phyloP scores from a whole-genome alignment of 2,888 invertebrate species.

The Mesorhabditis belari region DNA sequence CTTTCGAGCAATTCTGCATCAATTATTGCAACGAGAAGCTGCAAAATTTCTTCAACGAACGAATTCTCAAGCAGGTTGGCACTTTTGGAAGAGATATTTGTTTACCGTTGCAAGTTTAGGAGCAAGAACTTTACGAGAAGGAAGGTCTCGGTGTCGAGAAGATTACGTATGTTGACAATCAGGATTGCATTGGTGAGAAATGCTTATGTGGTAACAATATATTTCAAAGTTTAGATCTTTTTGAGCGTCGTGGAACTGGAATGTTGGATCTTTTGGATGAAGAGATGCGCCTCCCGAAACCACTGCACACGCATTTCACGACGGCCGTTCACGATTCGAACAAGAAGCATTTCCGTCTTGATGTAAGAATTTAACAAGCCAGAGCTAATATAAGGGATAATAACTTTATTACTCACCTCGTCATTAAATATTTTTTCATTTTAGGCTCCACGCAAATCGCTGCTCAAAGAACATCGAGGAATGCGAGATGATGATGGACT shows the following conservation, averaged over 20 bases:
- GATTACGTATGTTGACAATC: slow-evolving; percentile 89
- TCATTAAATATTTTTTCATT: slow-evolving; percentile 1
- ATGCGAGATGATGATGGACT: slow-evolving; percentile 95
- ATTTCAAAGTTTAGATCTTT: slow-evolving; percentile 55
- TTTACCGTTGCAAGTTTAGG: no score
- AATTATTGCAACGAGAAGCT: slow-evolving; percentile 99
- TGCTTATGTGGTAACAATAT: no score
- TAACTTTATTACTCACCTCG: no score
- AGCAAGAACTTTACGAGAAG: slow-evolving; percentile 83
- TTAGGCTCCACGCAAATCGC: slow-evolving; percentile 76
- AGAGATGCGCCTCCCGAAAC: slow-evolving; percentile 89
- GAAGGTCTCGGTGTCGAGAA: slow-evolving; percentile 88
- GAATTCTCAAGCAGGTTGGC: slow-evolving; percentile 88
- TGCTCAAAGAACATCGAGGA: slow-evolving; percentile 76
- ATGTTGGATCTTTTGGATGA: slow-evolving; percentile 88
- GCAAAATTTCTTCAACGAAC: slow-evolving; percentile 97
- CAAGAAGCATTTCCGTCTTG: slow-evolving; percentile 74
- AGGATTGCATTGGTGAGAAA: slow-evolving; percentile 83
- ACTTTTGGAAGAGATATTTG: no score
- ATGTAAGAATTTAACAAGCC: slow-evolving; percentile 55
- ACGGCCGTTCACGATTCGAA: slow-evolving; percentile 79
- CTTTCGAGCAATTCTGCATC: slow-evolving; percentile 87
- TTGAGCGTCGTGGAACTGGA: slow-evolving; percentile 72
- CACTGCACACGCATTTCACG: slow-evolving; percentile 83
- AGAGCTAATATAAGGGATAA: no score